Evolutionary conservation across 2,797 vertebrate genomes (phyloP).

Genomic region (Micropoecilia bifurca): DNA sequence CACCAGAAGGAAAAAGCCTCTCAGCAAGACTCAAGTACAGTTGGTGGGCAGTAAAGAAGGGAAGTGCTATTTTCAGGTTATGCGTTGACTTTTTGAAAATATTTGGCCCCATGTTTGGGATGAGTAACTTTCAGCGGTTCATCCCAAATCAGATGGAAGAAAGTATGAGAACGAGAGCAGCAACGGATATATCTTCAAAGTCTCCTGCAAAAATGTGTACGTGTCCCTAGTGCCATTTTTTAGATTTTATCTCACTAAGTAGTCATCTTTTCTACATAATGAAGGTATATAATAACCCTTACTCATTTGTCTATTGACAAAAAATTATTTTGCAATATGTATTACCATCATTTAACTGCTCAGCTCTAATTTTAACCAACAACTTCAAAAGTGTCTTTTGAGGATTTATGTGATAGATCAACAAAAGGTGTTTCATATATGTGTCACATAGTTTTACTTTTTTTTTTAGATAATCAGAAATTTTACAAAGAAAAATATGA

Average conservation of each 20-base stretch:
- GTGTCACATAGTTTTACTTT: background rate
- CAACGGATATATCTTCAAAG: background rate
- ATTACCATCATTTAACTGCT: background rate
- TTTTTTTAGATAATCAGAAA: background rate
- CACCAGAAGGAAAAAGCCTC: slow-evolving; percentile 36
- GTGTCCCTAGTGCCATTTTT: background rate
- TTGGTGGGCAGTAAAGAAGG: slow-evolving; percentile 37
- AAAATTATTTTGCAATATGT: background rate
- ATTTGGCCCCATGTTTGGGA: slow-evolving; percentile 45
- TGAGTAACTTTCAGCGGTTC: slow-evolving; percentile 24
- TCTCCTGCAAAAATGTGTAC: background rate
- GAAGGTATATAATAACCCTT: background rate
- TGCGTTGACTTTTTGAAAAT: slow-evolving; percentile 54
- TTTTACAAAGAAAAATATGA: background rate
- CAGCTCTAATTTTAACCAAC: background rate
- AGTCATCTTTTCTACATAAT: background rate
- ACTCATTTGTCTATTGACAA: background rate
- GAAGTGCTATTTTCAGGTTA: slow-evolving; percentile 44
- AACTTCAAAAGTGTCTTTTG: background rate
- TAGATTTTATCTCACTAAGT: background rate
- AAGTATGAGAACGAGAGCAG: background rate
- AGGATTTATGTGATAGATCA: no score
- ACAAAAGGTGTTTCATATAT: background rate
- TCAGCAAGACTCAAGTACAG: slow-evolving; percentile 43
- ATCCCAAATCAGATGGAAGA: background rate